A percentile compares a stretch with the other conserved stretches of the same genome.
Evolutionary conservation across 2,888 invertebrate genomes (phyloP).

Genomic region (Dryobotodes eremita): DNA sequence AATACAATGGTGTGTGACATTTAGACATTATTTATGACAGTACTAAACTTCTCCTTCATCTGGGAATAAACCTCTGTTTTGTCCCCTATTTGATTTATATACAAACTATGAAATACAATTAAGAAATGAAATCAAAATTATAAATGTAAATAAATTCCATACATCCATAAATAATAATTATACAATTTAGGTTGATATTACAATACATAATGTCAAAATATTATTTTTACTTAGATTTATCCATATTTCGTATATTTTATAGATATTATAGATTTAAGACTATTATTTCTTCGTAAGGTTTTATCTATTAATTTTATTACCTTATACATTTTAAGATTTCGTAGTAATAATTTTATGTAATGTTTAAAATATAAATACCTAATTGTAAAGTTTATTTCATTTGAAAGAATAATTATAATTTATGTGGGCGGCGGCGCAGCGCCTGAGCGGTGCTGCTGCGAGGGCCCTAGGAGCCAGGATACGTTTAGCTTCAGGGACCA

Average conservation of each 20-base stretch:
- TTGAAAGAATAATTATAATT: slow-evolving; percentile 1
- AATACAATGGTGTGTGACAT: slow-evolving; percentile 57
- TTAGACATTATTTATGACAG: slow-evolving; percentile 53
- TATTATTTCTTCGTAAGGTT: slow-evolving; percentile 70
- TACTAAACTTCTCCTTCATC: slow-evolving; percentile 27
- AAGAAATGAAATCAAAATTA: slow-evolving; percentile 59
- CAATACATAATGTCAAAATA: slow-evolving; percentile 50
- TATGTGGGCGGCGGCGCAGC: neutral
- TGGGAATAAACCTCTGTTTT: slow-evolving; percentile 56
- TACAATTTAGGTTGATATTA: slow-evolving; percentile 50
- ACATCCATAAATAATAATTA: slow-evolving; percentile 44
- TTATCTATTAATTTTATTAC: slow-evolving; percentile 67
- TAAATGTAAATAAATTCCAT: slow-evolving; percentile 51
- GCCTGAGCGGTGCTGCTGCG: neutral
- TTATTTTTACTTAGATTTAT: slow-evolving; percentile 58
- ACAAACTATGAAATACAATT: slow-evolving; percentile 52
- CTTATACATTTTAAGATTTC: slow-evolving; percentile 65
- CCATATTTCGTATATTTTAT: slow-evolving; percentile 58
- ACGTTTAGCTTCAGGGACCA: neutral
- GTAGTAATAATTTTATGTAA: slow-evolving; percentile 64
- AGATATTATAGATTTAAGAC: slow-evolving; percentile 69
- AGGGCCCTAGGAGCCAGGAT: neutral
- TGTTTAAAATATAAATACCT: slow-evolving; percentile 64
- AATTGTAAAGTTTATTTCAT: slow-evolving; percentile 38
- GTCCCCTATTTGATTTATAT: slow-evolving; percentile 44